phyloP scores from a whole-genome alignment of 2,888 invertebrate genomes.

The Clepsis dumicolana region DNA sequence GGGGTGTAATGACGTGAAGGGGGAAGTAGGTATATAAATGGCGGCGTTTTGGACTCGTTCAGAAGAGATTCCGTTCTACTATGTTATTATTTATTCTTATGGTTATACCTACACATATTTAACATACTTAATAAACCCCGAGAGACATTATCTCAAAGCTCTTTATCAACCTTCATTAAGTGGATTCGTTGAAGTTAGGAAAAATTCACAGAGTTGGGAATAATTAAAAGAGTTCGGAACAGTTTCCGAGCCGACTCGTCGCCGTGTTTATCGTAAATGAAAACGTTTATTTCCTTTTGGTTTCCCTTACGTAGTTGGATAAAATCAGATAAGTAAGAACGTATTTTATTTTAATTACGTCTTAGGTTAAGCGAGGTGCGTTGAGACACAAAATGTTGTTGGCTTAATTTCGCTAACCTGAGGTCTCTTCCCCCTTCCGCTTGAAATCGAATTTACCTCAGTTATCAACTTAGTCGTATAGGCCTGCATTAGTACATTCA shows the following conservation, averaged over 20 bases:
- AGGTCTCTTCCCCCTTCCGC: too few relatives aligned
- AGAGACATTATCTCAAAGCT: slow-evolving; percentile 23
- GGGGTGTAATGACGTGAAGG: too few relatives aligned
- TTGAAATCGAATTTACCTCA: too few relatives aligned
- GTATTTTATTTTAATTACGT: neutral
- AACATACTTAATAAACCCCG: slow-evolving; percentile 15
- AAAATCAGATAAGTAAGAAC: slow-evolving; percentile 4
- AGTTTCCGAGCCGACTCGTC: slow-evolving; percentile 47
- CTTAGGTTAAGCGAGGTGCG: too few relatives aligned
- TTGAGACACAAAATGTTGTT: too few relatives aligned
- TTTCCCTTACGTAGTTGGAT: neutral
- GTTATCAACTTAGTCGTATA: too few relatives aligned
- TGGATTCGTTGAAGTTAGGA: slow-evolving; percentile 38
- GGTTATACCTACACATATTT: neutral
- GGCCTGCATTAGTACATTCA: too few relatives aligned
- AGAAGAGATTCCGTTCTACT: too few relatives aligned
- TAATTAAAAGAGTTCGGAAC: slow-evolving; percentile 51
- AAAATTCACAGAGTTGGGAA: slow-evolving; percentile 45
- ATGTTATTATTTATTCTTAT: too few relatives aligned
- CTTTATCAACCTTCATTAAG: slow-evolving; percentile 44
- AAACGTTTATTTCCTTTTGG: slow-evolving; percentile 31
- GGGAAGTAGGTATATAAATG: too few relatives aligned
- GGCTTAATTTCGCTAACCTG: too few relatives aligned
- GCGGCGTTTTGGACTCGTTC: too few relatives aligned
- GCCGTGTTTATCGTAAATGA: slow-evolving; percentile 45